Evolutionary conservation across 2,113 vertebrate species (phyloP).

Genomic region (Hiodon tergisus): DNA sequence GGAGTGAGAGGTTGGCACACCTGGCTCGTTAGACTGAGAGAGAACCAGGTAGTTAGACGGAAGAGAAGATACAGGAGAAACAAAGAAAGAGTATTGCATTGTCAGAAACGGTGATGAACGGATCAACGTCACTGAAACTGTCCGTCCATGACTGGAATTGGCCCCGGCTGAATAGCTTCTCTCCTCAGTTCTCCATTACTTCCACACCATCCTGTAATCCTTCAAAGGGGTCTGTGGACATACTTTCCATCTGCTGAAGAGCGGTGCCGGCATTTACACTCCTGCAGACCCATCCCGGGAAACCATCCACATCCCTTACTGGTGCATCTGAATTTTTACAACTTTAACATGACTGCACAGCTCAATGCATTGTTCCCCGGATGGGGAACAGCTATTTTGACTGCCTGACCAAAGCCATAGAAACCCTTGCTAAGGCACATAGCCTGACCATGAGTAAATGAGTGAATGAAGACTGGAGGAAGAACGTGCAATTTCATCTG

Average conservation of each 20-base stretch:
- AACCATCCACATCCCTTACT: too few species aligned
- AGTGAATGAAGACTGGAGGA: neutral
- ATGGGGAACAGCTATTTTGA: neutral
- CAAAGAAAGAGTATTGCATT: neutral
- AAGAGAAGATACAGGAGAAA: neutral
- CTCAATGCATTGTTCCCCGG: neutral
- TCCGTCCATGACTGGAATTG: neutral
- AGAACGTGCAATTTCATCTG: neutral
- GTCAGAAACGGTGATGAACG: neutral
- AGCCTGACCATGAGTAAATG: neutral
- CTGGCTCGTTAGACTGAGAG: neutral
- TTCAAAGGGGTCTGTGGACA: neutral
- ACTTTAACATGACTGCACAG: neutral
- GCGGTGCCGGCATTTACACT: too few species aligned
- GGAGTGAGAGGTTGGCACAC: slow-evolving; percentile 14
- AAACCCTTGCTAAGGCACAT: neutral
- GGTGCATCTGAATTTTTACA: slow-evolving; percentile 14
- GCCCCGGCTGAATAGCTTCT: too few species aligned
- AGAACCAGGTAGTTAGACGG: neutral
- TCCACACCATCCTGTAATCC: neutral
- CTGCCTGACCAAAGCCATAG: neutral
- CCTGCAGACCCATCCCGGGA: too few species aligned
- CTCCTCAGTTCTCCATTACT: neutral
- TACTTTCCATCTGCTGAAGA: neutral
- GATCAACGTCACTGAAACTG: slow-evolving; percentile 9